phyloP scores from a whole-genome alignment of 2,888 invertebrate species.

The Nemapogon koenigi region DNA sequence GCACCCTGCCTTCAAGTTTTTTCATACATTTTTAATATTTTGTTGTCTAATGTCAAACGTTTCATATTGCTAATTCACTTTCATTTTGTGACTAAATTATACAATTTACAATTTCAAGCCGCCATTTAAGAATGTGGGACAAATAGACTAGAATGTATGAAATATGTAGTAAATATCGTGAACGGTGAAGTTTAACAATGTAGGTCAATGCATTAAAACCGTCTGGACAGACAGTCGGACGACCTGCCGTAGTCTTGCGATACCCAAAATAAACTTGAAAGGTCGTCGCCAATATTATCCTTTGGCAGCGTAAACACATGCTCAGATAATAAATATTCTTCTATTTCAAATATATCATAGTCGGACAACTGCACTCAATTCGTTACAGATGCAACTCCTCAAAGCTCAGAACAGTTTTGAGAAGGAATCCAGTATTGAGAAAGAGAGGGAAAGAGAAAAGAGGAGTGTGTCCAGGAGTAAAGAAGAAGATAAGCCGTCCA shows the following conservation, averaged over 20 bases:
- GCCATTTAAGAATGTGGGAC: too few relatives aligned
- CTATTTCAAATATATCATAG: neutral
- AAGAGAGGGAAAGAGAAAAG: constrained; percentile 40
- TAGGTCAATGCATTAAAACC: constrained; percentile 39
- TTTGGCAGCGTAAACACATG: neutral
- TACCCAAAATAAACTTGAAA: constrained; percentile 51
- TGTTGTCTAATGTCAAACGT: too few relatives aligned
- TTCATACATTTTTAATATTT: too few relatives aligned
- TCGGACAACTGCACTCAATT: neutral
- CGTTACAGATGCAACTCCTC: constrained; percentile 59
- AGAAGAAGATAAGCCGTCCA: constrained; percentile 47
- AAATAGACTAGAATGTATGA: too few relatives aligned
- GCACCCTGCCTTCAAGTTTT: too few relatives aligned
- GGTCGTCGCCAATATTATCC: constrained; percentile 26
- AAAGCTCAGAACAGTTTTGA: constrained; percentile 61
- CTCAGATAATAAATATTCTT: neutral
- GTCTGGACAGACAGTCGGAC: constrained; percentile 19
- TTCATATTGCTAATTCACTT: too few relatives aligned
- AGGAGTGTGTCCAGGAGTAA: constrained; percentile 51
- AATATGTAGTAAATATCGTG: too few relatives aligned
- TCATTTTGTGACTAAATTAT: too few relatives aligned
- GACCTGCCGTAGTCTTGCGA: constrained; percentile 23
- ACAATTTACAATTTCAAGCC: too few relatives aligned
- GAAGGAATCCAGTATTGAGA: constrained; percentile 56
- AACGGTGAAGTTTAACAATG: constrained; percentile 23